Base-by-base conservation (phyloP, 1,140 invertebrate genomes). In the Caenorhabditis briggsae region DNA sequence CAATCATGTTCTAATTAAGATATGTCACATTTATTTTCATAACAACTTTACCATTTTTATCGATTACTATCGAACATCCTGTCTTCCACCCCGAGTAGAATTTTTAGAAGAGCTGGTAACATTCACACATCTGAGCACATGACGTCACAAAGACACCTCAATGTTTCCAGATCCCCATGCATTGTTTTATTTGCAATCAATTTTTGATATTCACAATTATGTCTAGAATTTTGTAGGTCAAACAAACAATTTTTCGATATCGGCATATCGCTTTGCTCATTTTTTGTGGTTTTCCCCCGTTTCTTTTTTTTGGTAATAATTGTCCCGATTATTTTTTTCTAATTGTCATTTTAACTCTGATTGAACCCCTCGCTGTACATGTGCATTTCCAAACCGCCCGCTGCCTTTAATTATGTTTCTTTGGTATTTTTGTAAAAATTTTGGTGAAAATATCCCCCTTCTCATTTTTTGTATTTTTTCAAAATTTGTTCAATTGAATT, bases 21-120 rank as follows among this genome's bases (percentile, higher is more conserved):
- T 33, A 33, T 33, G 33, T 33, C 33, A 78, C 46, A 50, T 74
- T 43, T 43, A 43, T 48, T 78, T 50, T 23, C 70, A 78, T 46
- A 33, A 78, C 70, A 78, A 78, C n/a, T n/a, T 46, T 78, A 78
- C 43, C 70, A 78, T 78, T 78, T 78, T 78, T n/a, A 9, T 50
- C 20, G 46, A 46, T 50, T 78, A 23, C n/a, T 11, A 23, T 46
- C 70, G n/a, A 78, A 11, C 1, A 33, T 33, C 33, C 33, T 33
- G 33, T 33, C 33, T 33, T 33, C 1, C 33, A 12, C 23, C 43
- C 64, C 70, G 70, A 78, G 70, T 78, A 78, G 70, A 53, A 53
- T 23, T 78, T 50, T 53, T 48, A 78, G 33, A 33, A 33, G 70
- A 78, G 70, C 70, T 78, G 70, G 70, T 78, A 78, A 50, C 12